Base-by-base conservation (phyloP, 2,113 vertebrate species). In the Synodontis membranacea region DNA sequence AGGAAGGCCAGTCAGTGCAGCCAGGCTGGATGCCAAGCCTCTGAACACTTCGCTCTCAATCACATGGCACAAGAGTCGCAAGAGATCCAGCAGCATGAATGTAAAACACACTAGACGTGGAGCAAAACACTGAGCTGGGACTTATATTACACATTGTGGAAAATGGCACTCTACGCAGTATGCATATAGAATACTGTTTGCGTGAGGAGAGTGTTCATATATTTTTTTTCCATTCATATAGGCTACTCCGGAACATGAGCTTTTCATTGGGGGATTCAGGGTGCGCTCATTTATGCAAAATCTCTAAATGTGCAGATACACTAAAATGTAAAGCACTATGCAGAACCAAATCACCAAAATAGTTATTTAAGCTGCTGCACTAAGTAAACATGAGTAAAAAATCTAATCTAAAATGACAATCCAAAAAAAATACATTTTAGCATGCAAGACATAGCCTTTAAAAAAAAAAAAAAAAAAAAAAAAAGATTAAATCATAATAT, bases 1-100 rank as follows among this genome's bases (percentile, higher is more conserved):
- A 80, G 21, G 50, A 78, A 80, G 50, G 50, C 50, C 76, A 80
- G 34, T 19, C 48, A 37, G 50, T 80, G 34, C 64, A 54, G 50
- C 56, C 34, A 58, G 68, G 82, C 60, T 31, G 15, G 31, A 54
- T 17, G 82, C 82, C 62, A 83, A 72, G 11, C 72, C 64, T 72
- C 46, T 70, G 37, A 25, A 25, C 81, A 68, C 42, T 4, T 72
- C 37, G 6, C 48, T 72, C 10, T 54, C 48, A 39, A n/a, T 84
- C 66, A 82, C 62, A 31, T 62, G 37, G 12, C 62, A 31, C 62
- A 48, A 17, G 39, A 66, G 31, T 7, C 54, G n/a, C 48, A 72
- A 28, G 31, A 42, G 68, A 31, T 15, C n/a, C 12, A 83, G 39
- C 64, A 66, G n/a, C 60, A 70, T 50, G 12, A 25, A 19, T 39